A percentile compares a stretch with the other conserved stretches of the same genome.
phyloP scores from a whole-genome alignment of 2,888 invertebrate species.

The Epiperipatus broadwayi region DNA sequence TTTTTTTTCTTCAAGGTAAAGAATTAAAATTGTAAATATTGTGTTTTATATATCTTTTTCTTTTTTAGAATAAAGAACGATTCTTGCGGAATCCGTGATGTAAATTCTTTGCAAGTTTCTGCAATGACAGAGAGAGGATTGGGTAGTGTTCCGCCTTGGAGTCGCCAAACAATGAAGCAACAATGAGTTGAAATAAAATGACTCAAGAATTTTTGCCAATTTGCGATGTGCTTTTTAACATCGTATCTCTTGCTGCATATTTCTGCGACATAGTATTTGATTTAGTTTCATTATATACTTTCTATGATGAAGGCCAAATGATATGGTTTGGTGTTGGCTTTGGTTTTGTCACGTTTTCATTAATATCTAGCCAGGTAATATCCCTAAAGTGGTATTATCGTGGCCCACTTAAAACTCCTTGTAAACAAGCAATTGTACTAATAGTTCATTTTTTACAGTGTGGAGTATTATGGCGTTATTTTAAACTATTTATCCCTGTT shows the following conservation, averaged over 20 bases:
- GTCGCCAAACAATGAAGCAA: no score
- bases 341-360: constrained; percentile 47
- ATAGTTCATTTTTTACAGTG: constrained; percentile 29
- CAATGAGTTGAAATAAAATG: no score
- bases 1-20: no score
- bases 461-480: constrained; percentile 43
- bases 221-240: constrained; percentile 76
- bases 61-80: no score
- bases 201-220: constrained; percentile 63
- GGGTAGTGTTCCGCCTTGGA: no score
- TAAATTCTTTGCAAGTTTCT: no score
- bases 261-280: constrained; percentile 80
- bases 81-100: no score
- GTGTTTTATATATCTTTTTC: no score
- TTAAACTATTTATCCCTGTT: constrained; percentile 60
- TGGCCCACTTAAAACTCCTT: background rate
- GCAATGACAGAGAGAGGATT: no score
- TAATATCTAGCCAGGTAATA: constrained; percentile 48
- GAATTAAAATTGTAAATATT: no score
- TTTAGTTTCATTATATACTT: constrained; percentile 61
- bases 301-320: constrained; percentile 39
- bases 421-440: constrained; percentile 35
- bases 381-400: constrained; percentile 49
- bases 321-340: constrained; percentile 32
- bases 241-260: constrained; percentile 68